Evolutionary conservation across 2,113 vertebrate species (phyloP), one percentile per base, ranked within the genome.

Genomic region (Silurus asotus): DNA sequence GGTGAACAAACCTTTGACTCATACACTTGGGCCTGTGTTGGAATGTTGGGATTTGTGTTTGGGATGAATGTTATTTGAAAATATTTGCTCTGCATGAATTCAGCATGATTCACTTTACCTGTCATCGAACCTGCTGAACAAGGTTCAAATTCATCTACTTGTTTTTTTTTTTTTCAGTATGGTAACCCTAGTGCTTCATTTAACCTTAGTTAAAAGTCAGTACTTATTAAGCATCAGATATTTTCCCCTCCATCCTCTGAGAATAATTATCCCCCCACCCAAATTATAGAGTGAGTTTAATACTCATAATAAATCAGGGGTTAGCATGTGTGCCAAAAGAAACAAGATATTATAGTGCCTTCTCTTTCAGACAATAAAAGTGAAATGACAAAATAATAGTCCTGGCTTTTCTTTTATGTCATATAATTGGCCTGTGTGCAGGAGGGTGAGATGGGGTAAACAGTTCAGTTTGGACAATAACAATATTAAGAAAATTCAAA

Each of bases 211-310:
- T 86, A 61, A 69, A 70, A 28, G 76, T 80, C 78, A 51, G 49
- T 51, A 70, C 80, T 80, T 86, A 78, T 70, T 81, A 81, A 67
- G 49, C 69, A 82, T 82, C 48, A 37, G 55, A 81, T 81, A 62
- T 81, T 86, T 86, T 75, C 49, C 37, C n/a, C 59, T 51, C 55
- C 0, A 65, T 81, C 77, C 85, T 86, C 79, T 75, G 85, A 76
- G 79, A 53, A 76, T 62, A 75, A 61, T 82, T 82, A 64, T 80
- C 17, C 83, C 15, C 17, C 25, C 25, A n/a, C 58, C 58, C 11
- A 82, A 70, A 86, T 86, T 75, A 82, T 64, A 82, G 58, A 86
- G 25, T 75, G 56, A 86, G 69, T 86, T 78, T 86, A 81, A 45
- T 55, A 62, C 64, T 82, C 58, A 55, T 80, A 74, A 15, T 86